Base-by-base conservation (phyloP, 2,113 vertebrate species). In the Coturnix japonica region DNA sequence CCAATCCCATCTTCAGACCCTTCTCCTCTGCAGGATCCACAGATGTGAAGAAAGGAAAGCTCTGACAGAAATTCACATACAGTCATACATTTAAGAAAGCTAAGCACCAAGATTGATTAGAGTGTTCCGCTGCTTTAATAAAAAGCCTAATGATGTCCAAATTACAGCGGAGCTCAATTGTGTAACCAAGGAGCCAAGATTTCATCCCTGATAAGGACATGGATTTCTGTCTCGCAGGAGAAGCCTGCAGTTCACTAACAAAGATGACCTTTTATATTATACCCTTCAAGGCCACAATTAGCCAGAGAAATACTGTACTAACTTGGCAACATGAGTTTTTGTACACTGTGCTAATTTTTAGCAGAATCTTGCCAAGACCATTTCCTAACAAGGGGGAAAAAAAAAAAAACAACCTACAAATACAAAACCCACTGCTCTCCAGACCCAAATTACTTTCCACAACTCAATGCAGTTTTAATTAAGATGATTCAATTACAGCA, bases 111-210 rank as follows among this genome's bases (percentile, higher is more conserved):
- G 94, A 96, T 91, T 89, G 91, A 96, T 93, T 93, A 83, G 81
- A 85, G 76, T 49, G 72, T 65, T 95, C 72, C 21, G 4, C 85
- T 89, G 91, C 95, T 95, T 96, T 96, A 96, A 87, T 94, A 93
- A 89, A 91, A 79, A 89, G 81, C 89, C 91, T 96, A 96, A 96
- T 95, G 95, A 96, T 94, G 95, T 85, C 94, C 94, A 95, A 94
- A 96, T 96, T 96, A 95, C 60, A 93, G 95, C 76, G 65, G 83
- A 94, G 96, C 95, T 96, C 96, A 95, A 61, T 61, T 94, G 92
- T 91, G 96, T 96, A 95, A 96, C 95, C 95, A 95, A 87, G 96
- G 95, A 93, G 87, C 89, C 94, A 92, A 93, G 89, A 95, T 96
- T 94, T 94, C 95, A 96, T 93, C 92, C 94, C 89, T 91, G 96